Evolutionary conservation across 2,888 invertebrate species (phyloP).

Genomic region (Aphidius colemani): DNA sequence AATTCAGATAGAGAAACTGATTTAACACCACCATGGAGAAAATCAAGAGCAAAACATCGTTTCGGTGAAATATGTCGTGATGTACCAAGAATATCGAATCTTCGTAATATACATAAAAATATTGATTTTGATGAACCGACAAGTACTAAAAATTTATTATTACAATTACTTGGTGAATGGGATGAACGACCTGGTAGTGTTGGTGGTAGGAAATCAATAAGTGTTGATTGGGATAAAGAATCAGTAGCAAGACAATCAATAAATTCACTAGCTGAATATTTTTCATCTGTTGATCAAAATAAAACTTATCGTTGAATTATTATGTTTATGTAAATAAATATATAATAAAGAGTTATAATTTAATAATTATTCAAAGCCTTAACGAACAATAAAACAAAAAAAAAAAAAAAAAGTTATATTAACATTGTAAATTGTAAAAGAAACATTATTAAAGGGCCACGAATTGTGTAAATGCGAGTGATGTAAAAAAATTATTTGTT

Average conservation of each 20-base stretch:
- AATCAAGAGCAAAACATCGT: slow-evolving; percentile 46
- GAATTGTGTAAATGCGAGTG: background rate
- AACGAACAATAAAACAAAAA: too few relatives aligned
- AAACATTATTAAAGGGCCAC: too few relatives aligned
- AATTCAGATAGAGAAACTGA: slow-evolving; percentile 42
- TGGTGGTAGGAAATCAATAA: slow-evolving; percentile 70
- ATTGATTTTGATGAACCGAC: slow-evolving; percentile 54
- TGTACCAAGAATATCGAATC: slow-evolving; percentile 53
- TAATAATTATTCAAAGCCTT: too few relatives aligned
- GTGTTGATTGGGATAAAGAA: slow-evolving; percentile 75
- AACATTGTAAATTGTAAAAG: background rate
- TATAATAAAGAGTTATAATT: too few relatives aligned
- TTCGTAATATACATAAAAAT: slow-evolving; percentile 51
- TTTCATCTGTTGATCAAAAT: slow-evolving; percentile 63
- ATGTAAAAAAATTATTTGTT: too few relatives aligned
- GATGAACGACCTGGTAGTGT: slow-evolving; percentile 65
- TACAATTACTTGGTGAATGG: slow-evolving; percentile 79
- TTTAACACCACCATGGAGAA: slow-evolving; percentile 54
- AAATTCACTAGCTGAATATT: slow-evolving; percentile 81
- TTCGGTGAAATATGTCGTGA: slow-evolving; percentile 56
- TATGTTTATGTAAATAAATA: background rate
- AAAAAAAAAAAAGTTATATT: background rate
- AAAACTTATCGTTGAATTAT: slow-evolving; percentile 37
- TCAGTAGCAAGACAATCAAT: slow-evolving; percentile 77
- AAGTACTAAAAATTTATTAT: slow-evolving; percentile 75